Percentiles rank a stretch among this genome's conserved stretches.
Conservation (phyloP, 2,113 vertebrate genomes). For the Anarhynchus alexandrinus region DNA sequence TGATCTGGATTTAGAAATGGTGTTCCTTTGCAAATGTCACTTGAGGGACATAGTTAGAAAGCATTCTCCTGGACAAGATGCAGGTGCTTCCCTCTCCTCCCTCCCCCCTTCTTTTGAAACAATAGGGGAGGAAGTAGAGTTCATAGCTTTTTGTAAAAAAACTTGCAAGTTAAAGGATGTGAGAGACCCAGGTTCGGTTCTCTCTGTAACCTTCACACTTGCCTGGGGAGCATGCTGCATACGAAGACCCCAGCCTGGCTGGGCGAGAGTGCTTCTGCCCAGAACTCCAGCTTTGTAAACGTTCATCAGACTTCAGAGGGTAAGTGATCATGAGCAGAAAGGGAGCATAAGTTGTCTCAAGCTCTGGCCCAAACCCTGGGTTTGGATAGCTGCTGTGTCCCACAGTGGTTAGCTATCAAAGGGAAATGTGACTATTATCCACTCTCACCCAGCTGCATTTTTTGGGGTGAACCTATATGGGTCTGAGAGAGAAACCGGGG, state of each 20-base stretch:
- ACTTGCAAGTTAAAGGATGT: background rate
- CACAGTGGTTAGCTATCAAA: background rate
- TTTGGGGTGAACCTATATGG: background rate
- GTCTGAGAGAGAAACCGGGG: background rate
- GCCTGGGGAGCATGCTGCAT: background rate
- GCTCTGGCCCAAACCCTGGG: background rate
- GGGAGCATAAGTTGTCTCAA: background rate
- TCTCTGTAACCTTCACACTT: background rate
- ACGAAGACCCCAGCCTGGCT: background rate
- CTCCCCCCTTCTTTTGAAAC: background rate
- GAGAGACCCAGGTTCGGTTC: background rate
- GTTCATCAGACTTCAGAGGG: background rate
- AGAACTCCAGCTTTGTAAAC: background rate
- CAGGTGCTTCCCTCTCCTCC: background rate
- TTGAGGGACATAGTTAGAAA: background rate
- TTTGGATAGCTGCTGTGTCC: background rate
- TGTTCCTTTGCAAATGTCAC: background rate
- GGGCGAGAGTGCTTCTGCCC: background rate
- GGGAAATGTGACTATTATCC: background rate
- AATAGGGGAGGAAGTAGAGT: background rate
- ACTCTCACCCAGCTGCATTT: background rate
- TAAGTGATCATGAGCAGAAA: background rate
- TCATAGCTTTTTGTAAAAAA: background rate
- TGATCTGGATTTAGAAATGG: background rate
- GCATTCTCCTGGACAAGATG: background rate